Evolutionary conservation across 2,797 vertebrate species (phyloP).

Genomic region (Acestrorhynchus altus): DNA sequence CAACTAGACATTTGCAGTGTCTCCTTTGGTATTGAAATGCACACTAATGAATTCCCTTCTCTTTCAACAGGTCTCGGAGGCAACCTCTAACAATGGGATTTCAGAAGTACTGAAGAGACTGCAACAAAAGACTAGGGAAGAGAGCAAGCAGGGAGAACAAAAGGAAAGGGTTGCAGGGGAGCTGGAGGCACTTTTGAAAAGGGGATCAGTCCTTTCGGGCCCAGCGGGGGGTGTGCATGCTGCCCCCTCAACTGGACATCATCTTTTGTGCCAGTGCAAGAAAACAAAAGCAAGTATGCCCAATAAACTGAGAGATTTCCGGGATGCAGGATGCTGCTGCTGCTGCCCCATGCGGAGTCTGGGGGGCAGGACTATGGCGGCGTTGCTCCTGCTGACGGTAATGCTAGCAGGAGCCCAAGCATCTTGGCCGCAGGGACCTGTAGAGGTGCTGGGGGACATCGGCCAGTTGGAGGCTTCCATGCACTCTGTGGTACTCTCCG

Average conservation of each 20-base stretch:
- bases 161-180: constrained; percentile 50
- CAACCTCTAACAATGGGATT: constrained; percentile 65
- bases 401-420: constrained; percentile 70
- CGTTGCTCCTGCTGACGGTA: constrained; percentile 75
- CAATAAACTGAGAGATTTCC: constrained; percentile 57
- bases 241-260: constrained; percentile 67
- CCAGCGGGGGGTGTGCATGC: constrained; percentile 71
- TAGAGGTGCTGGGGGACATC: constrained; percentile 81
- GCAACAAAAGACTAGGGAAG: constrained; percentile 54
- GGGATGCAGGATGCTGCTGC: constrained; percentile 27
- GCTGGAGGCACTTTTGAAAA: constrained; percentile 45
- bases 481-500: constrained; percentile 84
- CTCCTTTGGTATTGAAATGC: constrained; percentile 44
- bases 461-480: constrained; percentile 93
- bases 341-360: constrained; percentile 56
- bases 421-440: constrained; percentile 77
- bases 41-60: constrained; percentile 56
- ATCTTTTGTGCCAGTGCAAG: constrained; percentile 59
- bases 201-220: constrained; percentile 56
- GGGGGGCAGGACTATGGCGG: constrained; percentile 84
- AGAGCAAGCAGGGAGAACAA: constrained; percentile 53
- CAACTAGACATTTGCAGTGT: constrained; percentile 33
- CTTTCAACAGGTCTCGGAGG: constrained; percentile 69
- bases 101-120: constrained; percentile 64
- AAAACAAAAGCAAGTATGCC: constrained; percentile 68